Evolutionary conservation across 1,140 invertebrate species (phyloP).

Genomic region (Argopecten irradians): DNA sequence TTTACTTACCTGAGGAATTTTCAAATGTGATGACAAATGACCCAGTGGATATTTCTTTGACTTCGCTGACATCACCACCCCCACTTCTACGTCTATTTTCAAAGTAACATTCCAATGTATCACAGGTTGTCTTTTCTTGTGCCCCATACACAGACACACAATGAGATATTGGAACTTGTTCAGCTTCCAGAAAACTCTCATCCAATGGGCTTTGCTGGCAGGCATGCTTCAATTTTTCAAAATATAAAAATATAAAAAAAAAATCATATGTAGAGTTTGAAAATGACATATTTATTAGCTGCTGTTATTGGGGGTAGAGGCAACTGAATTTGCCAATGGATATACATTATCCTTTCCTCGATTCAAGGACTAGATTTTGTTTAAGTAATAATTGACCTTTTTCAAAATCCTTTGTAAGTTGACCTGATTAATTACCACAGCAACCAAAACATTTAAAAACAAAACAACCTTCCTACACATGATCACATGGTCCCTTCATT

Average conservation of each 20-base stretch:
- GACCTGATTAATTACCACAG: too few relatives aligned
- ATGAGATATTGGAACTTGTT: conserved; percentile 46
- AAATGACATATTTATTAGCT: too few relatives aligned
- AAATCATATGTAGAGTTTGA: too few relatives aligned
- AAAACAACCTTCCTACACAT: too few relatives aligned
- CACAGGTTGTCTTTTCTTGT: conserved; percentile 36
- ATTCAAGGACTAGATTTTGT: too few relatives aligned
- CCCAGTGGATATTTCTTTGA: conserved; percentile 32
- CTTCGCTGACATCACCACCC: conserved; percentile 50
- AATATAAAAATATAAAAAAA: conserved; percentile 50
- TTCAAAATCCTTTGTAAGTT: too few relatives aligned
- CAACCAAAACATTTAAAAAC: too few relatives aligned
- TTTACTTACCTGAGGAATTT: conserved; percentile 52
- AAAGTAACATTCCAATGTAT: conserved; percentile 58
- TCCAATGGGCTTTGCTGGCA: conserved; percentile 52
- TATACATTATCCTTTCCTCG: too few relatives aligned
- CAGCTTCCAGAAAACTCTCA: conserved; percentile 39
- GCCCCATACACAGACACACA: conserved; percentile 50
- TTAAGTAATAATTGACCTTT: too few relatives aligned
- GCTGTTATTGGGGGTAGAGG: too few relatives aligned
- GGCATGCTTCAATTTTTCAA: conserved; percentile 41
- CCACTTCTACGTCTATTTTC: conserved; percentile 57
- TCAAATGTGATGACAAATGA: conserved; percentile 52
- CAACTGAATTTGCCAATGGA: too few relatives aligned
- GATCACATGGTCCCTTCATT: too few relatives aligned